phyloP scores from a whole-genome alignment of 2,113 vertebrate genomes.

The Charina bottae region DNA sequence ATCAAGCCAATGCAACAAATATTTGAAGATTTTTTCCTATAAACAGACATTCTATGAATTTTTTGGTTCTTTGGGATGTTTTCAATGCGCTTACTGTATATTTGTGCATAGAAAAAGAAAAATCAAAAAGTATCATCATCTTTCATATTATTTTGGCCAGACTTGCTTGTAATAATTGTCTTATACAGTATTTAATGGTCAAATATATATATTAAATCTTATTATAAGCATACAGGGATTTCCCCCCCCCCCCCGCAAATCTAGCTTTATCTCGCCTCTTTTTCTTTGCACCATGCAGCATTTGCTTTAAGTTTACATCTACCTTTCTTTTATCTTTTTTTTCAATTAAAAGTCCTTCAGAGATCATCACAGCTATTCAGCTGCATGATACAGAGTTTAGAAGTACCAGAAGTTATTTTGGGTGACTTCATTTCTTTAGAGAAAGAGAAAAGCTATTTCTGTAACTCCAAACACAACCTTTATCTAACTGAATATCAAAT shows the following conservation, averaged over 20 bases:
- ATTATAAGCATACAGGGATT: slow-evolving; percentile 5
- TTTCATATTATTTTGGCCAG: not conserved
- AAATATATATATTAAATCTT: slow-evolving; percentile 33
- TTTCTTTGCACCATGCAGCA: slow-evolving; percentile 37
- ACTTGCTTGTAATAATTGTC: not conserved
- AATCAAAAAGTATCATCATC: not conserved
- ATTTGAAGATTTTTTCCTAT: not conserved
- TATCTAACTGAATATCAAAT: slow-evolving; percentile 54
- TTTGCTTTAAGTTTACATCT: slow-evolving; percentile 23
- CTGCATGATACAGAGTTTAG: slow-evolving; percentile 39
- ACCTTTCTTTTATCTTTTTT: slow-evolving; percentile 47
- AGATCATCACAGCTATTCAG: slow-evolving; percentile 59
- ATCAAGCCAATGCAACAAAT: not conserved
- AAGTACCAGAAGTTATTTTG: slow-evolving; percentile 58
- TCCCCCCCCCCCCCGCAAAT: not conserved
- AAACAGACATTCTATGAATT: not conserved
- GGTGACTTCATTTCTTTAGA: slow-evolving; percentile 47
- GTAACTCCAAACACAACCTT: slow-evolving; percentile 53
- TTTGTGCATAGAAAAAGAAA: not conserved
- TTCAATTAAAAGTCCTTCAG: slow-evolving; percentile 55
- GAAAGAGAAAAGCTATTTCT: slow-evolving; percentile 51
- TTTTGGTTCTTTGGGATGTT: not conserved
- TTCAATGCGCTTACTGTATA: not conserved
- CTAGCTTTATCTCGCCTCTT: slow-evolving; percentile 20
- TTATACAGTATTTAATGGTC: slow-evolving; percentile 32